phyloP scores from a whole-genome alignment of 2,113 vertebrate species.

The Perccottus glenii region DNA sequence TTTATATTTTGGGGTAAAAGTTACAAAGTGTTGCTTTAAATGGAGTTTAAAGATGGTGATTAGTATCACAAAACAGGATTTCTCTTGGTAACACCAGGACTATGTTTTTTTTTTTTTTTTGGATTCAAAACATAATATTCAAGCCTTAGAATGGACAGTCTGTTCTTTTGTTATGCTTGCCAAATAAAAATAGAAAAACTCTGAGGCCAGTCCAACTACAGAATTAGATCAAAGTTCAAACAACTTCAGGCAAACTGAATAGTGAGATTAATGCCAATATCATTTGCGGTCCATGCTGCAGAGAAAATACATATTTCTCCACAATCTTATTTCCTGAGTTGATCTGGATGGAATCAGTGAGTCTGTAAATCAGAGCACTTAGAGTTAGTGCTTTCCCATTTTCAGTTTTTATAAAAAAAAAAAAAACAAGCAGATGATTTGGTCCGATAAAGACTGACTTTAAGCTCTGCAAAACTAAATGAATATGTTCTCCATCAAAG shows the following conservation, averaged over 20 bases:
- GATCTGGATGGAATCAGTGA: slow-evolving; percentile 48
- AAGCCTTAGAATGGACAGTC: too few species aligned
- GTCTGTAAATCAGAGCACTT: slow-evolving; percentile 64
- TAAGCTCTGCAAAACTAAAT: slow-evolving; percentile 62
- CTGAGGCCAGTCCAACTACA: not conserved
- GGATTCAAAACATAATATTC: too few species aligned
- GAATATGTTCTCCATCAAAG: slow-evolving; percentile 72
- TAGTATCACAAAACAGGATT: too few species aligned
- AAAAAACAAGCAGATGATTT: slow-evolving; percentile 57
- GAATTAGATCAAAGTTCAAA: slow-evolving; percentile 15
- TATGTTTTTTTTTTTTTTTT: too few species aligned
- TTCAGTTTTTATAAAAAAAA: slow-evolving; percentile 52
- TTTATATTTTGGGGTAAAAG: too few species aligned
- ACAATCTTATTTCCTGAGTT: slow-evolving; percentile 58
- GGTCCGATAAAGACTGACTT: slow-evolving; percentile 66
- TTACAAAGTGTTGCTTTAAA: too few species aligned
- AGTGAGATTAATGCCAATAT: slow-evolving; percentile 16
- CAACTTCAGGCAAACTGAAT: slow-evolving; percentile 42
- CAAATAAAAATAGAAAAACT: too few species aligned
- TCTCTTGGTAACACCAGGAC: too few species aligned
- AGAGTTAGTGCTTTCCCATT: slow-evolving; percentile 31
- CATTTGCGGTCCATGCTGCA: not conserved
- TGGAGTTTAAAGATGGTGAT: too few species aligned
- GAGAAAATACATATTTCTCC: slow-evolving; percentile 27
- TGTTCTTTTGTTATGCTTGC: too few species aligned